phyloP scores from a whole-genome alignment of 2,113 vertebrate species.

The Etheostoma cragini region DNA sequence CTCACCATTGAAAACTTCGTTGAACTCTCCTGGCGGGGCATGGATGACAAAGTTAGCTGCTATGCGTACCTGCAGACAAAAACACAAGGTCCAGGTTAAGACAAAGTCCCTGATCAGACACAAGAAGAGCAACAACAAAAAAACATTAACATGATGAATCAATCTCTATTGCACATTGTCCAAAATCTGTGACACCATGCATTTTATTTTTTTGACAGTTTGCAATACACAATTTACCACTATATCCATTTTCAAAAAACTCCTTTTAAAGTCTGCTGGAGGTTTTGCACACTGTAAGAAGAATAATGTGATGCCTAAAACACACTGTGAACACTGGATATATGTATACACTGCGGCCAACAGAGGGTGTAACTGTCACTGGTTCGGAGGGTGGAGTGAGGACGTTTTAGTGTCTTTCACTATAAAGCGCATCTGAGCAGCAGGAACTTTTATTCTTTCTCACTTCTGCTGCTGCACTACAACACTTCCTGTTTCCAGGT shows the following conservation, averaged over 20 bases:
- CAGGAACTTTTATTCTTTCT: conserved; percentile 25
- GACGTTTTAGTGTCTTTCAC: not conserved
- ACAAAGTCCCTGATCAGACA: not conserved
- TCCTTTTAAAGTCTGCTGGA: not conserved
- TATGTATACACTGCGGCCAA: conserved; percentile 24
- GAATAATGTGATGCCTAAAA: not conserved
- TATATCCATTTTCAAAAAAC: not conserved
- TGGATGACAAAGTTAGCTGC: conserved; percentile 97
- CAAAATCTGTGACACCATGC: not conserved
- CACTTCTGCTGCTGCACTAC: conserved; percentile 42
- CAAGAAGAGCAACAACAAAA: not conserved
- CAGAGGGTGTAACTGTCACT: conserved; percentile 53
- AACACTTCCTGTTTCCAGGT: conserved; percentile 82
- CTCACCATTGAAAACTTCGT: conserved; percentile 98
- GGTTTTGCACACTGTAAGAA: not conserved
- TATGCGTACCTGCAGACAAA: conserved; percentile 90
- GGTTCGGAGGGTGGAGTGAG: conserved; percentile 9
- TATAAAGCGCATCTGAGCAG: conserved; percentile 7
- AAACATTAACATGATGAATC: not conserved
- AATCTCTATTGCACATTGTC: not conserved
- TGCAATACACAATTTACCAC: too few species aligned
- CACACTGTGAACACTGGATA: not conserved
- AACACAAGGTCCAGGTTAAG: not conserved
- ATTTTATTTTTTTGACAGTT: not conserved
- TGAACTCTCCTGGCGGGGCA: conserved; percentile 96